A percentile compares a stretch with the other conserved stretches of the same genome.
Evolutionary conservation across 2,113 vertebrate genomes (phyloP).

Genomic region (Rhinoderma darwinii): DNA sequence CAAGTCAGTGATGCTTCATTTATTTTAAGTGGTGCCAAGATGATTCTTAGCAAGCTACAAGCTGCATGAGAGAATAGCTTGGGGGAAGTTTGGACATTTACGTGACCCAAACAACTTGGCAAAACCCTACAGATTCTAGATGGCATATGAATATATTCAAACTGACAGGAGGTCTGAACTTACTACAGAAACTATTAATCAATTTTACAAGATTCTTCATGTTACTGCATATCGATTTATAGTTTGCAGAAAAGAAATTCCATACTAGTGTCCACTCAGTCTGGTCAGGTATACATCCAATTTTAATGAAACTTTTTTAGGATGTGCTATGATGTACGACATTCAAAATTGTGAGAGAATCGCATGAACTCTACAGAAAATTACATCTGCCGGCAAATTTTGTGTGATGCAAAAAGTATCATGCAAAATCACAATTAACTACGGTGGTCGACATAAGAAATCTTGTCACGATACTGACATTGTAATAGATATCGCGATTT

Average conservation of each 20-base stretch:
- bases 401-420: too few species aligned
- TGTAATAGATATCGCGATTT: too few species aligned
- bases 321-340: too few species aligned
- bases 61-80: not conserved
- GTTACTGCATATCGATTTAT: not conserved
- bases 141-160: not conserved
- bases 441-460: too few species aligned
- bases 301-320: too few species aligned
- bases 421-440: too few species aligned
- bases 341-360: too few species aligned
- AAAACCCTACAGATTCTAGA: not conserved
- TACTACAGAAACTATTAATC: not conserved
- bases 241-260: not conserved
- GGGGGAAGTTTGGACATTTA: not conserved
- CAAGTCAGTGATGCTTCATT: not conserved
- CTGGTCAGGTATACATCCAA: too few species aligned
- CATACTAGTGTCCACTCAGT: not conserved
- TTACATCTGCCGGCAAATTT: too few species aligned
- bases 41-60: not conserved
- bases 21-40: not conserved
- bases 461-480: too few species aligned
- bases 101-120: not conserved
- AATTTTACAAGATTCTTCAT: not conserved
- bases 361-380: too few species aligned
- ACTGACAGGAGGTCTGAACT: constrained; percentile 1